A percentile compares a stretch with the other conserved stretches of the same genome.
Conservation (phyloP, 2,113 vertebrate genomes). For the Xenotilapia flavipinnis region DNA sequence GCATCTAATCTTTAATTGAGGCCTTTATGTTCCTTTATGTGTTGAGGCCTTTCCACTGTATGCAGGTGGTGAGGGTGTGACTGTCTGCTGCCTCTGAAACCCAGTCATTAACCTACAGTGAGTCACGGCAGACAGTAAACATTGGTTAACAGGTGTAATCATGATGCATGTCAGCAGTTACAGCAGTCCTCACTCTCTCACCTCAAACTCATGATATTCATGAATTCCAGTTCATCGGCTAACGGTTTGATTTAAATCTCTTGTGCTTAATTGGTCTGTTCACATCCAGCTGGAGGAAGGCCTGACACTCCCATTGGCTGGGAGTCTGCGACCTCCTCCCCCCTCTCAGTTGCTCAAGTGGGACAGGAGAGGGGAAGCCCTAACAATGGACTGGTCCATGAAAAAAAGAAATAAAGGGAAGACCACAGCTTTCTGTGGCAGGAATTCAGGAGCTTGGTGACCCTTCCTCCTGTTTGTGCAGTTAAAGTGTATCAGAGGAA, state of each 20-base stretch:
- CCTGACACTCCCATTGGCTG: slow-evolving; percentile 57
- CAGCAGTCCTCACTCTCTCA: neutral
- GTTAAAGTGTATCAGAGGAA: neutral
- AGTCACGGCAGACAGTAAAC: slow-evolving; percentile 38
- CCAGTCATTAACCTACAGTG: slow-evolving; percentile 42
- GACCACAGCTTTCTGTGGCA: slow-evolving; percentile 17
- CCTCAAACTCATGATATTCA: neutral
- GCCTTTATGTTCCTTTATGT: neutral
- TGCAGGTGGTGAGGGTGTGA: neutral
- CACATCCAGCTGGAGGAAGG: slow-evolving; percentile 38
- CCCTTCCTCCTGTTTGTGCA: neutral
- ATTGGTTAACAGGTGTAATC: neutral
- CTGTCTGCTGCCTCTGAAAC: neutral
- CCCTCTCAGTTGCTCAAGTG: slow-evolving; percentile 37
- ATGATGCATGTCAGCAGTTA: neutral
- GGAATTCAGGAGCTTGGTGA: slow-evolving; percentile 12
- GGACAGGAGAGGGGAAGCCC: slow-evolving; percentile 26
- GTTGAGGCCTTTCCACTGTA: neutral
- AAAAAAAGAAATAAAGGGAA: slow-evolving; percentile 56
- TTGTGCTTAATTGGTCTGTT: slow-evolving; percentile 59
- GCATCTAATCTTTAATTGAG: neutral
- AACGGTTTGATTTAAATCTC: slow-evolving; percentile 68
- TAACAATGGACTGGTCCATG: slow-evolving; percentile 64
- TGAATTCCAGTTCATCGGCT: slow-evolving; percentile 5
- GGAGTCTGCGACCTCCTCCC: slow-evolving; percentile 25